Percentiles rank a stretch among this genome's conserved stretches.
These are phyloP conservation scores for Tridacna crocea DNA, from an alignment of 2,888 invertebrate genomes.

Conservation along the genomic window DNA sequence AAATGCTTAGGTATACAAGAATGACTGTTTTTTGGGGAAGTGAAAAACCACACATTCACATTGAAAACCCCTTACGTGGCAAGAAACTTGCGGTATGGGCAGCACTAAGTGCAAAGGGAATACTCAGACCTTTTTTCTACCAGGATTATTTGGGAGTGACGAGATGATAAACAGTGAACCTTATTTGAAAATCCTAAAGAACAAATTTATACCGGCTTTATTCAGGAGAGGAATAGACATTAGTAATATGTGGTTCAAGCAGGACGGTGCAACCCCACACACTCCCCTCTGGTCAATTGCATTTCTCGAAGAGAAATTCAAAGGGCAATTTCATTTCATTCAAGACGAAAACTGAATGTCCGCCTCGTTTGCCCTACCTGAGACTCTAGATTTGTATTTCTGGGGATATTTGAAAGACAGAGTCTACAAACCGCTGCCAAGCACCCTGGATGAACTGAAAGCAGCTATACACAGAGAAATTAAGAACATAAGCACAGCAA, in stretches of 20 bases:
- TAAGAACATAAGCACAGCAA: neutral
- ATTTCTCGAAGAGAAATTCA: constrained; percentile 12
- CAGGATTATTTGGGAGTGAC: constrained; percentile 26
- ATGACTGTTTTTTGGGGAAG: constrained; percentile 28
- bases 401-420: constrained; percentile 17
- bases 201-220: constrained; percentile 32
- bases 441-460: neutral
- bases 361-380: constrained; percentile 21
- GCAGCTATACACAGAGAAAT: neutral
- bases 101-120: constrained; percentile 31
- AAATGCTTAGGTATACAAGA: constrained; percentile 34
- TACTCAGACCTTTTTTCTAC: constrained; percentile 32
- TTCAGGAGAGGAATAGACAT: constrained; percentile 11
- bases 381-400: constrained; percentile 22
- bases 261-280: constrained; percentile 32
- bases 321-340: constrained; percentile 14
- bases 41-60: constrained; percentile 32
- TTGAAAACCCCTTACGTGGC: constrained; percentile 25
- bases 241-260: constrained; percentile 32
- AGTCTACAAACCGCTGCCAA: neutral
- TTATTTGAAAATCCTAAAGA: constrained; percentile 32
- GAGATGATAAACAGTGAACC: constrained; percentile 30
- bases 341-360: constrained; percentile 16
- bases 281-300: constrained; percentile 11
- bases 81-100: constrained; percentile 26